A percentile compares a stretch with the other conserved stretches of the same genome.
These are phyloP conservation scores for Xestoiulus laeticollis DNA, from an alignment of 2,888 invertebrate genomes.

Conservation along the genomic window DNA sequence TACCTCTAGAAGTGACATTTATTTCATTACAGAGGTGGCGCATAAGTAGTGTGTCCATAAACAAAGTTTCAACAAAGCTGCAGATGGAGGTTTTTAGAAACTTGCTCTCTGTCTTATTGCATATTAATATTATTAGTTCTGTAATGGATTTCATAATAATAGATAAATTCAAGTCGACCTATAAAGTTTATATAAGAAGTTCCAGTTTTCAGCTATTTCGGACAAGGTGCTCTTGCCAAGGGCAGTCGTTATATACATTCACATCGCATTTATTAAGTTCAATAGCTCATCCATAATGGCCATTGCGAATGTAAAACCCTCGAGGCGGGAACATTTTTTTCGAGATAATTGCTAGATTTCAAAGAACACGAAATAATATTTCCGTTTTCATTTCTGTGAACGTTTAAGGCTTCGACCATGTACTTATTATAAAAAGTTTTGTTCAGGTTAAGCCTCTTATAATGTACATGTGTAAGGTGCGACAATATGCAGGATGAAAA, in stretches of 20 bases:
- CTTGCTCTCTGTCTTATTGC: conserved; percentile 11
- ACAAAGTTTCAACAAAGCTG: no score
- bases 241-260: neutral
- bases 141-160: neutral
- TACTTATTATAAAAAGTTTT: no score
- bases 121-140: neutral
- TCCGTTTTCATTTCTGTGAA: neutral
- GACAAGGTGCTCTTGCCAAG: conserved; percentile 5
- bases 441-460: neutral
- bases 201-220: conserved; percentile 6
- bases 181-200: neutral
- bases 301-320: neutral
- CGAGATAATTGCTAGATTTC: neutral
- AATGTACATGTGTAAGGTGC: no score
- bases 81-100: conserved; percentile 12
- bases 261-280: neutral
- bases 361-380: neutral
- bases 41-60: no score
- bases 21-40: no score
- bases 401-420: neutral
- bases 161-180: neutral
- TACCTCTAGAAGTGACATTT: no score
- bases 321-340: neutral
- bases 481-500: no score
- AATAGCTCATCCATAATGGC: neutral